Evolutionary conservation across 1,140 invertebrate genomes (phyloP), one percentile per base, ranked within the genome.

Genomic region (Theocolax elegans): DNA sequence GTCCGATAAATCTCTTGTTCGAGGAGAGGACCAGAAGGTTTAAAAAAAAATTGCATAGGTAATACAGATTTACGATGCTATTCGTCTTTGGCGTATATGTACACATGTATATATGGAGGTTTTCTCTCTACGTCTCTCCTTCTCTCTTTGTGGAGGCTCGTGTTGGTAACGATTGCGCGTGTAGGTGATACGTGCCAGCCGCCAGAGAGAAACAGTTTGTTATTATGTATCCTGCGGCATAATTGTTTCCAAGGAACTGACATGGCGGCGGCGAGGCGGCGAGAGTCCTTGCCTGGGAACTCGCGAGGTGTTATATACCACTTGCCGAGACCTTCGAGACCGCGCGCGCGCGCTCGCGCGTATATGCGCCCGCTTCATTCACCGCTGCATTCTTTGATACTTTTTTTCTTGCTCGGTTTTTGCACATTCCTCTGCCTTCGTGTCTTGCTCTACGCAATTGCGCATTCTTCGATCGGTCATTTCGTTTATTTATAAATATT

Each of bases 181-280:
- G 51, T 70, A 70, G 51, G 51, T 35, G 67, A 70, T 56, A 64
- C 42, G 51, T 48, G 49, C 38, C 23, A 12, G 49, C 53, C 38
- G 60, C 27, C 29, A 38, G 46, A 75, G 74, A 75, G 67, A 74
- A 79, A 79, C 72, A 75, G 75, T 76, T 79, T 74, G 76, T 81
- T 81, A 81, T 81, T 81, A 81, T 79, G 80, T 80, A 75, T 75
- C 75, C 75, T 65, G 72, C 54, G 72, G 67, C 73, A 77, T 82
- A 82, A 82, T 82, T 82, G 80, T 82, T 82, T 82, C 76, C 80
- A 79, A 79, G 80, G 77, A 82, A 81, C 74, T 70, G 70, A 78
- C 75, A 78, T 76, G 78, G 75, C 76, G 74, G 60, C 53, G 59
- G 38, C 25, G 10, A 35, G 23, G 60, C 35, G 51, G 7, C 64